Base-by-base conservation (phyloP, 2,797 vertebrate species). In the Coluber constrictor region DNA sequence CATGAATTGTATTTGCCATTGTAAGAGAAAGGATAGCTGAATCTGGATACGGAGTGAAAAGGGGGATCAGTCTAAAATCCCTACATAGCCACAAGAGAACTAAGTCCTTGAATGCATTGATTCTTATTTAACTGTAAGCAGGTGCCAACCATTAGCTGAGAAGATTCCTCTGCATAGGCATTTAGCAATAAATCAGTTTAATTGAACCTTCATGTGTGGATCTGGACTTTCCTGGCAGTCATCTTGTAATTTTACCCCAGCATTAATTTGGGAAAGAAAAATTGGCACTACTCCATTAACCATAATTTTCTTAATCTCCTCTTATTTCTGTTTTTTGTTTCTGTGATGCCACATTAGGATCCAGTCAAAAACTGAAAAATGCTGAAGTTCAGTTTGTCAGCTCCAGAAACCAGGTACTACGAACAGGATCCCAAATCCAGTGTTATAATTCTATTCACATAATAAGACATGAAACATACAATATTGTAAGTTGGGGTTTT, bases 401-500 rank as follows among this genome's bases (percentile, higher is more conserved):
- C 88, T 32, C 60, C n/a, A 7, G 43, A 86, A 54, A 27, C 25
- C 11, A 57, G 5, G 15, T 20, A 15, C 66, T 89, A 57, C 51
- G 61, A 92, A 27, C 86, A 32, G 87, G 5, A 9, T 37, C 0
- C 66, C 63, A 96, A 95, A 96, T 83, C 51, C 51, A 87, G 25
- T 83, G 9, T 25, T 20, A 94, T 20, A 66, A 55, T 59, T 92
- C 2, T 0, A 5, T 57, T 47, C 0, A 12, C 54, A 55, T 55
- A 70, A 54, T n/a, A 1, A 55, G 54, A 27, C 54, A 61, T 89
- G 6, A 79, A 60, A 63, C 20, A 13, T n/a, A 89, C 0, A 51
- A 55, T 47, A 27, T 32, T 93, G 59, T 74, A 37, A n/a, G 12
- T n/a, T 32, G 23, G 54, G 47, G 47, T 47, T 47, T 9, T 51